Base-by-base conservation (phyloP, 2,888 invertebrate genomes). In the Hemistola chrysoprasaria region DNA sequence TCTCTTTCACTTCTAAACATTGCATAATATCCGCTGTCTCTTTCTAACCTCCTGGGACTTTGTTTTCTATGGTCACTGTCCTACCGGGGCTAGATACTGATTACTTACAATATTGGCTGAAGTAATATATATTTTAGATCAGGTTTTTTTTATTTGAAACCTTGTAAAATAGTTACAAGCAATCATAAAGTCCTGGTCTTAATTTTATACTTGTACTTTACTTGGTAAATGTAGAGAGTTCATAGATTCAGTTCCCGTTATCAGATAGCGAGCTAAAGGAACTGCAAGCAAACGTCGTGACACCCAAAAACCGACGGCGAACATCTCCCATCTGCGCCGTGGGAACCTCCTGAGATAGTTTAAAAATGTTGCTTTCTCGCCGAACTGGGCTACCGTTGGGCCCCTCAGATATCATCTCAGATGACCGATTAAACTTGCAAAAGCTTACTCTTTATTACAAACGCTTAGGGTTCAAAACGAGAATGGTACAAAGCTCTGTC, bases 341-440 rank as follows among this genome's bases (percentile, higher is more conserved):
- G 85, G 73, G 85, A 86, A 86, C 63, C 40, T 33, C 52, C 34
- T 57, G 70, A 73, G 74, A 70, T 75, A 71, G 62, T 57, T 69
- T 74, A 84, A 84, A 85, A 84, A 85, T 80, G 43, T 38, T 39
- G 74, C 84, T 84, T 80, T 85, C 83, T 78, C 76, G 78, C 73
- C 62, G 67, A 50, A 56, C 51, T 63, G 62, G 57, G 85, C 86
- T 86, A 82, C 84, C 79, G 83, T 81, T 70, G 78, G 64, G 65
- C 62, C 65, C 62, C 60, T 52, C 47, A 51, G 86, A 86, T 85
- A 78, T 29, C 41, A 85, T 86, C 85, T 58, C 34, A 68, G 83
- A 82, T 84, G 72, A 54, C 55, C 58, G 83, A 81, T 81, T 78
- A 77, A 77, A 70, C 38, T 44, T 30, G 43, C 43, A 31, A 44